Base-by-base conservation (phyloP, 1,140 invertebrate genomes). In the Phenacoccus solenopsis region DNA sequence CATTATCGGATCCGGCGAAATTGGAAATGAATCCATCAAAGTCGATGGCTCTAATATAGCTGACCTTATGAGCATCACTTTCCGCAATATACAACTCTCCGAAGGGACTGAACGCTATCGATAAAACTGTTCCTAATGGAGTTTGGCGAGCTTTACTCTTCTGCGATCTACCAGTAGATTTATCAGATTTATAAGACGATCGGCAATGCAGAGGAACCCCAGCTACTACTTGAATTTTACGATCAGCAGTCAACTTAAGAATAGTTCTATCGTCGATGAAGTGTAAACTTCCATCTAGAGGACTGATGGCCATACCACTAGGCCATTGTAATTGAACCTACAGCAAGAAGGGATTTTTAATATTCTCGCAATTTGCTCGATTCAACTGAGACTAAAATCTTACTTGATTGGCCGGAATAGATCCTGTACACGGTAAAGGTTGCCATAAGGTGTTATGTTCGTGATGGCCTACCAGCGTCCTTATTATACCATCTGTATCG, bases 221-320 rank as follows among this genome's bases (percentile, higher is more conserved):
- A 70, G 94, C 93, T 2, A 96, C 89, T 0, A 96, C 88, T 74
- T 90, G 88, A 7, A 91, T 88, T 79, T 94, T 94, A 82, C 92
- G 86, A 75, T 95, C 93, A 32, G 88, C 88, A 1, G 94, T 96
- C 56, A 98, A 80, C 78, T 95, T 93, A 38, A 97, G 81, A 0
- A 98, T 90, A 1, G 98, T 85, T 72, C 93, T 86, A 76, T 98
- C 94, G 76, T 98, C 96, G 67, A 98, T 90, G 74, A 98, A 96
- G 77, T 98, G 93, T 0, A 98, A 80, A 0, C 91, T 90, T 35
- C 93, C 93, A 78, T 98, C 96, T 4, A 98, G 78, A 1, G 95
- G 94, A 77, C 93, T 97, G 12, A 98, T 80, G 0, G 93, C 88
- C 35, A 98, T 79, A 22, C 93, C 92, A 16, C 94, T 96, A 1